phyloP scores from a whole-genome alignment of 1,140 invertebrate genomes.

The Anagrus nilaparvatae region DNA sequence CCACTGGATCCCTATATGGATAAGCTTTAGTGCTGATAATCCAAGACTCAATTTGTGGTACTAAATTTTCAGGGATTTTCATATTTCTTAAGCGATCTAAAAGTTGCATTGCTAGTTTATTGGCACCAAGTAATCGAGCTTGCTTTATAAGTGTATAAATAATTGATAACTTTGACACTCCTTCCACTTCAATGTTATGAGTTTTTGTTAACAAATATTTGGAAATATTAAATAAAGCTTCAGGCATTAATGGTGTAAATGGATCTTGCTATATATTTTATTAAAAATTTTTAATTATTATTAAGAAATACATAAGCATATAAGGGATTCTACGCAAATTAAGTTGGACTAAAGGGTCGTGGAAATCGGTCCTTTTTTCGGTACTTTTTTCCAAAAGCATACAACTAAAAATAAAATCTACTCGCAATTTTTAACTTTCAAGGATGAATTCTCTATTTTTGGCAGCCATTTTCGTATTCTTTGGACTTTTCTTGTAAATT shows the following conservation, averaged over 20 bases:
- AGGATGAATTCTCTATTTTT: too few species aligned
- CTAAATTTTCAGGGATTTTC: constrained; percentile 64
- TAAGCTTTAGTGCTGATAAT: constrained; percentile 61
- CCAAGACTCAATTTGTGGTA: constrained; percentile 51
- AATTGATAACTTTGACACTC: constrained; percentile 75
- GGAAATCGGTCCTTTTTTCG: too few species aligned
- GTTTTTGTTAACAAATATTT: constrained; percentile 68
- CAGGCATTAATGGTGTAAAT: constrained; percentile 88
- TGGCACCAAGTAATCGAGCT: constrained; percentile 80
- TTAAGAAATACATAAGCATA: too few species aligned
- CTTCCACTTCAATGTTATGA: constrained; percentile 51
- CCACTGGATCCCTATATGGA: constrained; percentile 83
- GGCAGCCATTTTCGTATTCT: too few species aligned
- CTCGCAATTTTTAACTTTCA: too few species aligned
- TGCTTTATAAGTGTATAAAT: constrained; percentile 85
- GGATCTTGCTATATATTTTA: constrained; percentile 71
- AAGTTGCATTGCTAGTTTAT: constrained; percentile 83
- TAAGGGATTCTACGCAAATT: too few species aligned
- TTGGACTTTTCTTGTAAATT: too few species aligned
- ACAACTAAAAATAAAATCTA: too few species aligned
- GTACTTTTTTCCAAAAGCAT: too few species aligned
- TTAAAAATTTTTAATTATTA: too few species aligned
- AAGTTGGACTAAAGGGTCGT: too few species aligned
- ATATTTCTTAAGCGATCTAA: constrained; percentile 72
- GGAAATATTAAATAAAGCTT: constrained; percentile 90